Evolutionary conservation across 2,113 vertebrate genomes (phyloP), one percentile per base, ranked within the genome.

Genomic region (Ginglymostoma cirratum): DNA sequence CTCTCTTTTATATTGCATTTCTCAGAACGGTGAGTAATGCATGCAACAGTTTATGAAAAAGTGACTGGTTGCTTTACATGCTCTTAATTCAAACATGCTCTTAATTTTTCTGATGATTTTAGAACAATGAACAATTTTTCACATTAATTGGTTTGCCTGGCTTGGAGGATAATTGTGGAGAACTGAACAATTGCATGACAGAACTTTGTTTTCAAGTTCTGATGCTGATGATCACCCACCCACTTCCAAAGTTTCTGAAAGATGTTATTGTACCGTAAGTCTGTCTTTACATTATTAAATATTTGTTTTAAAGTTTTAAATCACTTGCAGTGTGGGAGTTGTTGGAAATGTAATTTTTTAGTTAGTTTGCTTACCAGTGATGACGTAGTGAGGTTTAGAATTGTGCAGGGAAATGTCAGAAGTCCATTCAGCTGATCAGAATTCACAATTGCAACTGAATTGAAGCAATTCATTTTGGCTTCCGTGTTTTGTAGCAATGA

Each of bases 1-100:
- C 95, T 42, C 85, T 96, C 65, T 96, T 96, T 96, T 96, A 96
- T 38, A 89, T 96, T 67, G 95, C 95, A 14, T 96, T 96, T 69
- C 65, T 96, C 30, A 86, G 83, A 87, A 69, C 65, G 85, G 95
- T 96, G 89, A 45, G 95, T 96, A 85, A 96, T 96, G 78, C 66
- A 70, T 23, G 10, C 69, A 89, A 45, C 45, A 34, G 24, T 34
- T 95, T 76, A 52, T 72, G 17, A 95, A 48, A 76, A 8, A 30
- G 23, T 52, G 67, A 4, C 94, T 52, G 24, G 27, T 90, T 76
- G 23, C 65, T 72, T 76, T 17, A 52, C 27, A n/a, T n/a, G n/a
- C n/a, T n/a, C n/a, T n/a, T n/a, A 23, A 52, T 72, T 95, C 12
- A 2, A 52, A 92, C 52, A 30, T 66, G 48, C 45, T 72, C 30